A percentile compares a stretch with the other conserved stretches of the same genome.
These are phyloP conservation scores for Brachyopa scutellaris DNA, from an alignment of 2,888 invertebrate species.

Conservation along the genomic window DNA sequence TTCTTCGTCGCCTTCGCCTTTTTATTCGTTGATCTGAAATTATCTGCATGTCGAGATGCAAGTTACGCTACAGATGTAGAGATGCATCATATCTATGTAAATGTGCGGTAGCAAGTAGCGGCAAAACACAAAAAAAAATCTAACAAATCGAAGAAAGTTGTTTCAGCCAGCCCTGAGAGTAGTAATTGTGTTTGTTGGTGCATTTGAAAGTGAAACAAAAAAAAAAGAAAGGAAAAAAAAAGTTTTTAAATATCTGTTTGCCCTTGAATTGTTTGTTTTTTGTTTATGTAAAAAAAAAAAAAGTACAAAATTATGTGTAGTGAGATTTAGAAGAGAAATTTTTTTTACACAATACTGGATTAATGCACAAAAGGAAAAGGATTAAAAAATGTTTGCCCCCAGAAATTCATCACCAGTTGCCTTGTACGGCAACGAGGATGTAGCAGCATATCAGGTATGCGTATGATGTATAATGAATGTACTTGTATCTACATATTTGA, in stretches of 20 bases:
- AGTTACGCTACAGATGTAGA: slow-evolving; percentile 22
- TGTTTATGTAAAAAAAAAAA: neutral
- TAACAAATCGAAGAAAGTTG: slow-evolving; percentile 66
- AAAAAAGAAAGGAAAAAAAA: neutral
- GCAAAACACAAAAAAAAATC: slow-evolving; percentile 15
- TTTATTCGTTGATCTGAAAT: slow-evolving; percentile 56
- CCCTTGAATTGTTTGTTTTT: slow-evolving; percentile 30
- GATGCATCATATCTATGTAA: slow-evolving; percentile 48
- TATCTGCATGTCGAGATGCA: slow-evolving; percentile 65
- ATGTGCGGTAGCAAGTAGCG: slow-evolving; percentile 22
- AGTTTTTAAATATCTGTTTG: neutral
- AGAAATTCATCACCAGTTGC: slow-evolving; percentile 81
- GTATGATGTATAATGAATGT: neutral
- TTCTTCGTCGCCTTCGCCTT: slow-evolving; percentile 47
- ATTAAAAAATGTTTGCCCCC: slow-evolving; percentile 80
- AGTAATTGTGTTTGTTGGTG: slow-evolving; percentile 19
- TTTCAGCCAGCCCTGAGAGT: slow-evolving; percentile 42
- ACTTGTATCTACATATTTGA: slow-evolving; percentile 21
- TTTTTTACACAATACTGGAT: neutral
- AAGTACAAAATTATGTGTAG: slow-evolving; percentile 20
- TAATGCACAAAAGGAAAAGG: slow-evolving; percentile 16
- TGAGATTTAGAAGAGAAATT: neutral
- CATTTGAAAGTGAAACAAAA: slow-evolving; percentile 60
- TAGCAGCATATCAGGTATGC: slow-evolving; percentile 82
- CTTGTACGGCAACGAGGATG: slow-evolving; percentile 80